phyloP scores from a whole-genome alignment of 2,888 invertebrate genomes.

The Cryptosula pallasiana region DNA sequence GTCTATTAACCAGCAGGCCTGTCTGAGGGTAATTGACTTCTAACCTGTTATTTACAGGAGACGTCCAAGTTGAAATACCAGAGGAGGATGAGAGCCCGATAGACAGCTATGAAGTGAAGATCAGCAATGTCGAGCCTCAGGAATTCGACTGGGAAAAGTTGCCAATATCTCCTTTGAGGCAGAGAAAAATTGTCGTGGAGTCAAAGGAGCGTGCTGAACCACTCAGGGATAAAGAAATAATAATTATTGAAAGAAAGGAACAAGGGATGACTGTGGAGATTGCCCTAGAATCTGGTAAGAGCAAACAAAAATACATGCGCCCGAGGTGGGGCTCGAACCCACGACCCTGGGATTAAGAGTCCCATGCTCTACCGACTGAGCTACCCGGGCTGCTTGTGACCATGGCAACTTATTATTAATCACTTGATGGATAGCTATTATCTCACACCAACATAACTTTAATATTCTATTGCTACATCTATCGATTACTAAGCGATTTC shows the following conservation, averaged over 20 bases:
- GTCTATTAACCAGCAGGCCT: too few species aligned
- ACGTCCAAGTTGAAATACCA: slow-evolving; percentile 6
- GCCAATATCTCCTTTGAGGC: not conserved
- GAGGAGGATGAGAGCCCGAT: slow-evolving; percentile 7
- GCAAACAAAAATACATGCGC: not conserved
- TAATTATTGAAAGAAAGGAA: slow-evolving; percentile 23
- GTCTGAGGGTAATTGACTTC: too few species aligned
- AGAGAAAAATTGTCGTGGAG: slow-evolving; percentile 15
- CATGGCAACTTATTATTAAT: too few species aligned
- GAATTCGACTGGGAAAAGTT: slow-evolving; percentile 7
- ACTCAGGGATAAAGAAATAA: slow-evolving; percentile 20
- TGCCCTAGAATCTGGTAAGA: not conserved
- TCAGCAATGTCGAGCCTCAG: slow-evolving; percentile 4
- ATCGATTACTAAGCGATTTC: too few species aligned
- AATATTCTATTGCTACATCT: too few species aligned
- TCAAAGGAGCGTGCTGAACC: not conserved
- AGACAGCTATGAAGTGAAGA: slow-evolving; percentile 19
- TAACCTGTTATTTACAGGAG: slow-evolving; percentile 22
- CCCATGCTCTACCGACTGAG: slow-evolving; percentile 23
- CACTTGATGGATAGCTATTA: too few species aligned
- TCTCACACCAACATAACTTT: too few species aligned
- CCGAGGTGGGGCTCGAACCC: slow-evolving; percentile 23
- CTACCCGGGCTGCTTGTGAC: slow-evolving; percentile 9
- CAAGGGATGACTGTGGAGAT: not conserved
- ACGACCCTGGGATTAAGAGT: too few species aligned